Percentiles rank a stretch among this genome's conserved stretches.
Conservation (phyloP, 2,888 invertebrate genomes). For the Minunthozetes semirufus region DNA sequence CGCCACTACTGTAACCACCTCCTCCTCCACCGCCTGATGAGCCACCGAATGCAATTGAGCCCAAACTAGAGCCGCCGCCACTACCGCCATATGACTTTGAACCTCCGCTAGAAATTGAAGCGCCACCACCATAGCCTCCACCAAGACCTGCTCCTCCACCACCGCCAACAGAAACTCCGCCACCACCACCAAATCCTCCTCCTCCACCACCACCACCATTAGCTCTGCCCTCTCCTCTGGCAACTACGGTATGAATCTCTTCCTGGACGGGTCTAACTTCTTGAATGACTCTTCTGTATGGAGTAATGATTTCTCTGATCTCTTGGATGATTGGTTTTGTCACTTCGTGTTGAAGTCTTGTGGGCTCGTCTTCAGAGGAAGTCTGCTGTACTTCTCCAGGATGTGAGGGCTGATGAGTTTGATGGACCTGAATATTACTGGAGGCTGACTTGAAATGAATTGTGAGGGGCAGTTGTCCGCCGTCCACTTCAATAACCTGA, state of each 20-base stretch:
- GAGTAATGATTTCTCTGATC: constrained; percentile 32
- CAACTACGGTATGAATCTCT: constrained; percentile 15
- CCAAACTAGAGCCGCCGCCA: neutral
- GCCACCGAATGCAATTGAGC: neutral
- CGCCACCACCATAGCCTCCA: neutral
- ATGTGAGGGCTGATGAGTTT: constrained; percentile 32
- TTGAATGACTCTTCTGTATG: constrained; percentile 31
- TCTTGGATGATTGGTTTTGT: constrained; percentile 32
- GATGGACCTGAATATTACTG: constrained; percentile 25
- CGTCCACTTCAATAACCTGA: constrained; percentile 34
- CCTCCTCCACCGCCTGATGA: neutral
- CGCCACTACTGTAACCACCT: neutral
- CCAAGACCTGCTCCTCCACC: constrained; percentile 8
- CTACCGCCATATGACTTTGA: neutral
- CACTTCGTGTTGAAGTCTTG: constrained; percentile 26
- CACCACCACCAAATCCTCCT: constrained; percentile 2
- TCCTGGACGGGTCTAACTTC: constrained; percentile 20
- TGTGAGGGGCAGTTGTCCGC: constrained; percentile 28
- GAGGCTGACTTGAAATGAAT: constrained; percentile 35
- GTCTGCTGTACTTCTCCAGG: constrained; percentile 33
- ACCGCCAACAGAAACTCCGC: neutral
- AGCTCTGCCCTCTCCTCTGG: constrained; percentile 30
- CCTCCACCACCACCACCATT: neutral
- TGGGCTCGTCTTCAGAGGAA: constrained; percentile 28
- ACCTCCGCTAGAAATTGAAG: neutral